Conservation (phyloP, 2,888 invertebrate species). For the Tortrix viridana region DNA sequence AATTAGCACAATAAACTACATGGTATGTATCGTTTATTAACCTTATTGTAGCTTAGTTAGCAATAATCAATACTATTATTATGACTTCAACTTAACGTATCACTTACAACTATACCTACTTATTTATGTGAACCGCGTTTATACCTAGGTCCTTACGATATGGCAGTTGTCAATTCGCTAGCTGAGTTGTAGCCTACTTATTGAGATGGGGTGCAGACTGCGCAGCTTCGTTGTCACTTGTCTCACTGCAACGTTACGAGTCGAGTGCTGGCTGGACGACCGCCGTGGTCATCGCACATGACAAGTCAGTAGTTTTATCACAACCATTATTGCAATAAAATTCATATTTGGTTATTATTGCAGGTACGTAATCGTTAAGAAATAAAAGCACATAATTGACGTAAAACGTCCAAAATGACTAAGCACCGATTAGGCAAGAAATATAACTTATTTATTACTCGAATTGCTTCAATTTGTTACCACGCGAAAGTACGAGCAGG, state of each 20-base stretch:
- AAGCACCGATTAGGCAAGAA: slow-evolving; percentile 19
- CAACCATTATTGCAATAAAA: slow-evolving; percentile 81
- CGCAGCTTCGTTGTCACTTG: slow-evolving; percentile 62
- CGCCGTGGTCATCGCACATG: slow-evolving; percentile 46
- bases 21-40: slow-evolving; percentile 45
- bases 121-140: slow-evolving; percentile 62
- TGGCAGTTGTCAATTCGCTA: slow-evolving; percentile 83
- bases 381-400: slow-evolving; percentile 48
- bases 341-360: slow-evolving; percentile 72
- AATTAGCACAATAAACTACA: slow-evolving; percentile 14
- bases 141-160: slow-evolving; percentile 78
- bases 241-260: slow-evolving; percentile 46
- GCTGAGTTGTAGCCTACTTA: slow-evolving; percentile 72
- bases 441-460: slow-evolving; percentile 1
- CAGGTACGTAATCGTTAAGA: slow-evolving; percentile 68
- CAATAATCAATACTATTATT: slow-evolving; percentile 80
- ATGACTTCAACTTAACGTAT: slow-evolving; percentile 80
- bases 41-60: slow-evolving; percentile 75
- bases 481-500: background rate
- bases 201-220: slow-evolving; percentile 64
- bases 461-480: background rate
- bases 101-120: slow-evolving; percentile 47
- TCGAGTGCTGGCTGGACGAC: background rate
- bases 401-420: slow-evolving; percentile 13
- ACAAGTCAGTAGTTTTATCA: slow-evolving; percentile 73